Evolutionary conservation across 2,797 vertebrate genomes (phyloP).

Genomic region (Sebastes kiyomatsui): DNA sequence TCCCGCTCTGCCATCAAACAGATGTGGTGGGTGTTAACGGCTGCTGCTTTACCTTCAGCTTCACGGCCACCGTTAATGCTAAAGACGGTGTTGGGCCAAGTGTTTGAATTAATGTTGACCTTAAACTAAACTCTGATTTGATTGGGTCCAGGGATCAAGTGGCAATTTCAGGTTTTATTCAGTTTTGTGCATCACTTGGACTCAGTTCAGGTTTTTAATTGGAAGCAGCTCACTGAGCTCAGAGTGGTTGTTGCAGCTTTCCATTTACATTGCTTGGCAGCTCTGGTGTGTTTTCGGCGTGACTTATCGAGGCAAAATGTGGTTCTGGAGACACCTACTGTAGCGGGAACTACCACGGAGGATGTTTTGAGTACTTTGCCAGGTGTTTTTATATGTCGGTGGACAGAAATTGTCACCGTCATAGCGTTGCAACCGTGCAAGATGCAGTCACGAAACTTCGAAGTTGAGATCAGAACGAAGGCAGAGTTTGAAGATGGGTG

Average conservation of each 20-base stretch:
- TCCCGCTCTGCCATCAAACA: slow-evolving; percentile 19
- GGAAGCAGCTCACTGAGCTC: no score
- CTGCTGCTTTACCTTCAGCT: slow-evolving; percentile 18
- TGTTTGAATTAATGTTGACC: background rate
- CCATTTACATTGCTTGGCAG: no score
- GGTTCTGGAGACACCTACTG: background rate
- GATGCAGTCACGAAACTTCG: background rate
- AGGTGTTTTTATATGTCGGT: background rate
- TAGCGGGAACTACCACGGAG: background rate
- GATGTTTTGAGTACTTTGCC: background rate
- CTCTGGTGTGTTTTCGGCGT: background rate
- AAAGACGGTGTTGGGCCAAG: background rate
- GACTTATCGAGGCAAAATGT: background rate
- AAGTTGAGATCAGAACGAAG: no score
- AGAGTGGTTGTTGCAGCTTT: no score
- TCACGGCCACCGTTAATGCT: background rate
- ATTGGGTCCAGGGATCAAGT: background rate
- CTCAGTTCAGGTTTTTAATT: background rate
- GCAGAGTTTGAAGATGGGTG: background rate
- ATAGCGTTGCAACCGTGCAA: background rate
- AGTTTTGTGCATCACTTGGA: background rate
- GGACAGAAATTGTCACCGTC: no score
- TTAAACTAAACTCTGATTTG: background rate
- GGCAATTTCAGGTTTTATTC: background rate
- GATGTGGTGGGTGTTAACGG: slow-evolving; percentile 18